These are phyloP conservation scores for Promerops cafer DNA, from an alignment of 2,113 vertebrate species.

Conservation along the genomic window DNA sequence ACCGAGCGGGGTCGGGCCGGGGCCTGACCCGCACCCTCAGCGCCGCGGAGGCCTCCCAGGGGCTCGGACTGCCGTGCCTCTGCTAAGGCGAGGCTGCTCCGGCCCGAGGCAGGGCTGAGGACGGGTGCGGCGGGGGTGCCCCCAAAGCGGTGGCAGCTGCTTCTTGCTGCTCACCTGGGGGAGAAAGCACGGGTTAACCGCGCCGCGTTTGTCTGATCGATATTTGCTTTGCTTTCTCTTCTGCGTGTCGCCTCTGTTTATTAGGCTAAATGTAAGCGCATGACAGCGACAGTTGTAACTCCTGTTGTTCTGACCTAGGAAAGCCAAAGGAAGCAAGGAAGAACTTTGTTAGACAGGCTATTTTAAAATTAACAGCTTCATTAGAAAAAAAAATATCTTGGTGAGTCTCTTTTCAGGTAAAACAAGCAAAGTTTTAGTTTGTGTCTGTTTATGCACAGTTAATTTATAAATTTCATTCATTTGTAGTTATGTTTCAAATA, in stretches of 20 bases:
- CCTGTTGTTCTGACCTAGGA: neutral
- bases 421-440: neutral
- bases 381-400: neutral
- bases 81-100: neutral
- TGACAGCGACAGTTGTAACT: neutral
- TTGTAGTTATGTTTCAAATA: neutral
- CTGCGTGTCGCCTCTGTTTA: accelerated
- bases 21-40: neutral
- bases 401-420: neutral
- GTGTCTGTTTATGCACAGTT: neutral
- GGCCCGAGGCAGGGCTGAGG: neutral
- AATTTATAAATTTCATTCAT: neutral
- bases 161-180: neutral
- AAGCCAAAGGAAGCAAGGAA: neutral
- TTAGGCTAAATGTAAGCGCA: accelerated
- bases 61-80: neutral
- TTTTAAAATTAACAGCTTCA: neutral
- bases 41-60: neutral
- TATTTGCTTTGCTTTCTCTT: neutral
- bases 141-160: accelerated
- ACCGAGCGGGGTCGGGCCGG: neutral
- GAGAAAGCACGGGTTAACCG: neutral
- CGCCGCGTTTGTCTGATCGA: neutral
- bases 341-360: neutral
- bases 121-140: too few relatives aligned